Conservation (phyloP, 2,888 invertebrate species). For the Nyleta sp. region DNA sequence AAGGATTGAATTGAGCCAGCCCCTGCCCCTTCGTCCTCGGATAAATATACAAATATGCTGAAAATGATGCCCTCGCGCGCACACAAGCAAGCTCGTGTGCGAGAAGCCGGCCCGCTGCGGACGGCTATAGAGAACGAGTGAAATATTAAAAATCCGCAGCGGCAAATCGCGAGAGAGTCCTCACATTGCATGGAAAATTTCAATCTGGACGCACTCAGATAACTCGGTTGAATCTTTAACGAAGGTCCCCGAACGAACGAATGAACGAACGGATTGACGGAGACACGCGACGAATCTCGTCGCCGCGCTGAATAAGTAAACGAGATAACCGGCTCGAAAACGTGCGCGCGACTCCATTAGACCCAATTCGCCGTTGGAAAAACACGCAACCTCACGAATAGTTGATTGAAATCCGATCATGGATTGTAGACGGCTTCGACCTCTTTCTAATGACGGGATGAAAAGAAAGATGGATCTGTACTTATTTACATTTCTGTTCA, state of each 20-base stretch:
- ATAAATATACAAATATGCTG: conserved; percentile 51
- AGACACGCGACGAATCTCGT: conserved; percentile 64
- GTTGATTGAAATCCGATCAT: conserved; percentile 21
- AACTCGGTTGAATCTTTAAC: conserved; percentile 81
- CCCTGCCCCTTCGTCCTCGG: neutral
- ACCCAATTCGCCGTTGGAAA: conserved; percentile 52
- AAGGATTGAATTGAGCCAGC: conserved; percentile 40
- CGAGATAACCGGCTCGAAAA: conserved; percentile 72
- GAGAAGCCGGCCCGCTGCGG: conserved; percentile 30
- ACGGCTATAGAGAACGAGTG: conserved; percentile 45
- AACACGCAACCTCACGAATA: conserved; percentile 16
- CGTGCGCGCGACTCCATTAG: conserved; percentile 79
- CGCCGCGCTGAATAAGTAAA: conserved; percentile 78
- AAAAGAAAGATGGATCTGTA: too few species aligned
- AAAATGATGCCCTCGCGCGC: conserved; percentile 35
- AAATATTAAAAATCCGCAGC: conserved; percentile 71
- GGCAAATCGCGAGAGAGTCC: conserved; percentile 65
- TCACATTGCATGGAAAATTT: conserved; percentile 79
- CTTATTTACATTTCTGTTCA: too few species aligned
- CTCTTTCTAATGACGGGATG: neutral
- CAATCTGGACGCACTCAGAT: conserved; percentile 79
- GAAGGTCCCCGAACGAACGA: conserved; percentile 72
- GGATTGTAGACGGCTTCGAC: neutral
- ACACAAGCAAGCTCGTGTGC: conserved; percentile 22
- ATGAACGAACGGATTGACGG: conserved; percentile 64